These are phyloP conservation scores for Dascyllus trimaculatus DNA, from an alignment of 2,113 vertebrate genomes.

Conservation along the genomic window DNA sequence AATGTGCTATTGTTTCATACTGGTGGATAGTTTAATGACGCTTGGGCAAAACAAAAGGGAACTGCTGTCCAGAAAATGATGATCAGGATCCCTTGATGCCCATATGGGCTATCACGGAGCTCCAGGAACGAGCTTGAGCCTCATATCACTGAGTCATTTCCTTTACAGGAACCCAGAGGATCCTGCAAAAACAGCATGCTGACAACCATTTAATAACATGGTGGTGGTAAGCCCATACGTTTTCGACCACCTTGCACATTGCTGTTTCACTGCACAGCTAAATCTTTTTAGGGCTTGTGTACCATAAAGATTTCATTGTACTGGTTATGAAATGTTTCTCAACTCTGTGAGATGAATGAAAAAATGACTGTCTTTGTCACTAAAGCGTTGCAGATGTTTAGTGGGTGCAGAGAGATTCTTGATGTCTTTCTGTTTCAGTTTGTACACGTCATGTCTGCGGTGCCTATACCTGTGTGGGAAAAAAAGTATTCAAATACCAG, in stretches of 20 bases:
- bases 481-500: conserved; percentile 56
- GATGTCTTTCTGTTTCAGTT: conserved; percentile 14
- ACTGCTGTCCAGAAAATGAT: conserved; percentile 59
- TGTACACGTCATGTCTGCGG: not conserved
- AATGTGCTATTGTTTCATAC: conserved; percentile 35
- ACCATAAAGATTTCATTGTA: conserved; percentile 12
- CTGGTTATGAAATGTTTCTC: conserved; percentile 4
- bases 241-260: conserved; percentile 56
- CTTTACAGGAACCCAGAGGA: conserved; percentile 80
- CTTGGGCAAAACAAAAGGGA: conserved; percentile 46
- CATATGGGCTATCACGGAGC: conserved; percentile 67
- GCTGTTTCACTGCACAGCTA: conserved; percentile 41
- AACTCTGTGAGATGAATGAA: not conserved
- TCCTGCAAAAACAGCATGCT: conserved; percentile 77
- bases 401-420: not conserved
- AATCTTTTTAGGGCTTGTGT: conserved; percentile 14
- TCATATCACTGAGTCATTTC: conserved; percentile 83
- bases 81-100: conserved; percentile 50
- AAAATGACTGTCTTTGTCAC: conserved; percentile 24
- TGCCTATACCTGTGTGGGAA: conserved; percentile 39
- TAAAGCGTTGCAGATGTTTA: conserved; percentile 6
- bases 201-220: conserved; percentile 65
- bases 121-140: conserved; percentile 70
- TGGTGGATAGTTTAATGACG: conserved; percentile 34
- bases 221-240: conserved; percentile 42